Conservation (phyloP, 2,797 vertebrate genomes). For the Dipus sagitta region DNA sequence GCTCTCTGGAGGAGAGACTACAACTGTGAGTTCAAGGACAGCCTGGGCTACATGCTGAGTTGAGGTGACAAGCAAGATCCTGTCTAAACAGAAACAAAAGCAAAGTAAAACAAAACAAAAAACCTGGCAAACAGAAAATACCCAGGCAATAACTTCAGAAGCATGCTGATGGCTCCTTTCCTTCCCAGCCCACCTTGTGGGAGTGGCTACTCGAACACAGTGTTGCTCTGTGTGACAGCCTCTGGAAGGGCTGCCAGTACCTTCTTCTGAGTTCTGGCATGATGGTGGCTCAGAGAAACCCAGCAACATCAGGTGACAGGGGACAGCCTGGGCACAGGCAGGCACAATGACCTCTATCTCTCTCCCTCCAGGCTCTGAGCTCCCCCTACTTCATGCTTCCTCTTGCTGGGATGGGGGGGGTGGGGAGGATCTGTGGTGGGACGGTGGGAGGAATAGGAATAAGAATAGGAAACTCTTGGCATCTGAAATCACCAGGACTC, state of each 20-base stretch:
- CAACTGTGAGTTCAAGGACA: neutral
- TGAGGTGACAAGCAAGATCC: neutral
- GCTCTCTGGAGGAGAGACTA: neutral
- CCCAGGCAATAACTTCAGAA: neutral
- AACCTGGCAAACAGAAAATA: neutral
- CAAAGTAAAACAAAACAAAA: neutral
- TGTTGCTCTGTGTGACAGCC: no score
- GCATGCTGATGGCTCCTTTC: neutral
- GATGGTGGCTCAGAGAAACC: neutral
- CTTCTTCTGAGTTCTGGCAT: no score
- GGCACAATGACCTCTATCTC: fast-evolving
- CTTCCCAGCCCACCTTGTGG: neutral
- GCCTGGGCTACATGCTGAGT: neutral
- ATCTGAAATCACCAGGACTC: neutral
- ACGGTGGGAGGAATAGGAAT: neutral
- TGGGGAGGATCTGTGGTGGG: neutral
- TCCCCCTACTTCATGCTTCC: neutral
- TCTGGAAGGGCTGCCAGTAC: no score
- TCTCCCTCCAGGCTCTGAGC: neutral
- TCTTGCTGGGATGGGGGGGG: no score
- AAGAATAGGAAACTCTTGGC: neutral
- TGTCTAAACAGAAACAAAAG: neutral
- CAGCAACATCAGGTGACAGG: no score
- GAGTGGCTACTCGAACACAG: neutral
- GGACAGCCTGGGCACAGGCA: neutral